Evolutionary conservation across 2,888 invertebrate species (phyloP).

Genomic region (Luperina nickerlii): DNA sequence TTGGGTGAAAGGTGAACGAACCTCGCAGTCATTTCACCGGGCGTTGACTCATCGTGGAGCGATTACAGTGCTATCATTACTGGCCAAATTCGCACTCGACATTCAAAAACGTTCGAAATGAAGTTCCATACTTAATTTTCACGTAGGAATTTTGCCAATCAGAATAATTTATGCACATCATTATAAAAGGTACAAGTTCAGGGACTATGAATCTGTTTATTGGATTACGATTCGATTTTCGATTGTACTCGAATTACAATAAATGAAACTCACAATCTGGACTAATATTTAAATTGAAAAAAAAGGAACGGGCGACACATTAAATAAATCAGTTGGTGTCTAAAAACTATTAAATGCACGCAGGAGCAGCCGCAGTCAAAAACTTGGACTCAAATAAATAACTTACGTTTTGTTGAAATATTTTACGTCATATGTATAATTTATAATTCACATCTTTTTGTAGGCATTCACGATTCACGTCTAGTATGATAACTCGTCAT

Average conservation of each 20-base stretch:
- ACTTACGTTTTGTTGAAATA: neutral
- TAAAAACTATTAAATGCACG: neutral
- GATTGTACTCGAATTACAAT: neutral
- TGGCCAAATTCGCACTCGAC: slow-evolving; percentile 81
- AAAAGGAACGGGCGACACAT: neutral
- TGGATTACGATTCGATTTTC: neutral
- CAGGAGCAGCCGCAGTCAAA: neutral
- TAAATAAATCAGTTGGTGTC: neutral
- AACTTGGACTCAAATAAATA: neutral
- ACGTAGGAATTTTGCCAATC: slow-evolving; percentile 19
- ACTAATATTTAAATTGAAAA: neutral
- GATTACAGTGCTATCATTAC: slow-evolving; percentile 82
- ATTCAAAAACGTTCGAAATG: slow-evolving; percentile 59
- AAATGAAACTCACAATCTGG: neutral
- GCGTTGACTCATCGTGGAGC: slow-evolving; percentile 80
- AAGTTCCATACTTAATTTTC: slow-evolving; percentile 29
- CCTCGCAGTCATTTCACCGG: slow-evolving; percentile 83
- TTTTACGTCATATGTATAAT: slow-evolving; percentile 4
- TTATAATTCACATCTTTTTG: neutral
- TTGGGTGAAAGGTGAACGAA: slow-evolving; percentile 86
- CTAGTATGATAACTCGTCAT: neutral
- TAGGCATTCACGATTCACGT: slow-evolving; percentile 3
- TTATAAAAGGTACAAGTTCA: slow-evolving; percentile 40
- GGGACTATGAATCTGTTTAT: neutral
- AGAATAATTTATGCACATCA: slow-evolving; percentile 28